Evolutionary conservation across 2,797 vertebrate species (phyloP), one percentile per base, ranked within the genome.

Genomic region (Poecilia wingei): DNA sequence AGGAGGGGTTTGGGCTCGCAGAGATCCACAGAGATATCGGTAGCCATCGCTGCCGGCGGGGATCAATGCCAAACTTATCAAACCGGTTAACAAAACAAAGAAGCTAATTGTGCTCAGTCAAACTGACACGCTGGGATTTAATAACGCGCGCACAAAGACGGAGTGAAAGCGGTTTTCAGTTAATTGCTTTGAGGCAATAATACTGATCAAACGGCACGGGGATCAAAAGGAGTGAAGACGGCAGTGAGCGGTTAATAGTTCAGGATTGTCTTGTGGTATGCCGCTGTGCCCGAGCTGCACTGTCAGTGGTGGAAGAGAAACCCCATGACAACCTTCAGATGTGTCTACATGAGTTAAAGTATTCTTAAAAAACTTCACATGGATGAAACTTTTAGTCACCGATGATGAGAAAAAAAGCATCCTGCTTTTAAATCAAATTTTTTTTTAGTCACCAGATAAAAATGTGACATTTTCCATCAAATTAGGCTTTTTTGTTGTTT

Each of bases 101-200:
- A 77, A 75, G 89, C 84, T 86, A 90, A 91, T 90, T 94, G 92
- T 94, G 79, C 81, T 76, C 85, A 85, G 94, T 95, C 92, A 94
- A 90, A 95, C 91, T 78, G 55, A 87, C 88, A 88, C 90, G 80
- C 87, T 89, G 91, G 85, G 91, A 88, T 95, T 95, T 92, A 88
- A 93, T 94, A 91, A 93, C 90, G 84, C 82, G 36, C 46, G 55
- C 43, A 79, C 76, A 84, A 55, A 31, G 20, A 79, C 41, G 41
- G 75, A 85, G 76, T 73, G 79, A 79, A 74, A 69, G 82, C 87
- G 36, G 59, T 82, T 94, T 93, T 91, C 91, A 91, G 90, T 89
- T 93, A 89, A 94, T 87, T 91, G 89, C 89, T 94, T 88, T 90
- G 88, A 93, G 91, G 88, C 87, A 92, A 88, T 92, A 91, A 92